phyloP scores from a whole-genome alignment of 2,797 vertebrate genomes.

The Aselliscus stoliczkanus region DNA sequence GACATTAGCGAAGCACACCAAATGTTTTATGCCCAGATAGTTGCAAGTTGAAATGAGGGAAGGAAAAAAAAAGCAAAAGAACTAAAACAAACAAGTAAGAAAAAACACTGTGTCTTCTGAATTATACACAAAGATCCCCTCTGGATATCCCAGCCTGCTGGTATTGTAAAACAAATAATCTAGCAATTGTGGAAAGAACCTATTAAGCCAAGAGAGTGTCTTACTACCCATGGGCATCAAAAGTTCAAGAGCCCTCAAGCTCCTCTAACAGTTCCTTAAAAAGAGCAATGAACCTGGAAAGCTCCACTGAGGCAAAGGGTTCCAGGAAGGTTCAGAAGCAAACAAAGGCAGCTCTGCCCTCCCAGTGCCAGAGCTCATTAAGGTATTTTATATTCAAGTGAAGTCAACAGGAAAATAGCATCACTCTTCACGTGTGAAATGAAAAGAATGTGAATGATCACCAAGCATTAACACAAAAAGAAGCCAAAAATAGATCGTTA shows the following conservation, averaged over 20 bases:
- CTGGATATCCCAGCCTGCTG: background rate
- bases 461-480: slow-evolving; percentile 1
- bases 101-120: background rate
- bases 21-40: slow-evolving; percentile 44
- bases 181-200: background rate
- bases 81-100: slow-evolving; percentile 14
- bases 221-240: background rate
- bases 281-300: background rate
- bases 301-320: background rate
- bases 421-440: background rate
- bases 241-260: slow-evolving; percentile 14
- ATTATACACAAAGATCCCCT: slow-evolving; percentile 2
- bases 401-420: background rate
- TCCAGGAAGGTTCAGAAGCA: background rate
- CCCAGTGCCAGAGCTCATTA: background rate
- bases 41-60: slow-evolving; percentile 31
- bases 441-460: background rate
- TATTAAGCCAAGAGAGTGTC: background rate
- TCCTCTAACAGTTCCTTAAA: background rate
- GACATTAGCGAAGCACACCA: slow-evolving; percentile 31
- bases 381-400: background rate
- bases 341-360: background rate
- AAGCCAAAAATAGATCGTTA: background rate
- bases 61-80: background rate
- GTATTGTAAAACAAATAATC: slow-evolving; percentile 34